Percentiles rank a stretch among this genome's conserved stretches.
Conservation (phyloP, 2,113 vertebrate genomes). For the Microcebus lehilahytsara region DNA sequence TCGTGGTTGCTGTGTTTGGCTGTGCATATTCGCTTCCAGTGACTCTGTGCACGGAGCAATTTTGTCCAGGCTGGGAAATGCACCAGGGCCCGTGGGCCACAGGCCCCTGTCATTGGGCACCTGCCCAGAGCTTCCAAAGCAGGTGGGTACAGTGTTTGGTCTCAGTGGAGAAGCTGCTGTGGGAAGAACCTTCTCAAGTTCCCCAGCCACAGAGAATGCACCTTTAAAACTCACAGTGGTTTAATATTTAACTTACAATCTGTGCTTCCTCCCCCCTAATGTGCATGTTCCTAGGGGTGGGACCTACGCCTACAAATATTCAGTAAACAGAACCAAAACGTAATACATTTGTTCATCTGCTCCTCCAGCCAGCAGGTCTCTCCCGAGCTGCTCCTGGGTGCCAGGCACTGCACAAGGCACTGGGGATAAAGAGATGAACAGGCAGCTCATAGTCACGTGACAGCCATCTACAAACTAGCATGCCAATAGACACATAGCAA, state of each 20-base stretch:
- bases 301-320: neutral
- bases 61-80: neutral
- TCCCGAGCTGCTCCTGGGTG: neutral
- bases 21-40: neutral
- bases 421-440: neutral
- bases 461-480: neutral
- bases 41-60: neutral
- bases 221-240: neutral
- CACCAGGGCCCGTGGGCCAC: neutral
- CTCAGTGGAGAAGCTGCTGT: neutral
- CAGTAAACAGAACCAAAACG: neutral
- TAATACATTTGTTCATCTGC: no score
- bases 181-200: neutral
- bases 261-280: neutral
- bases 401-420: neutral
- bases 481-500: neutral
- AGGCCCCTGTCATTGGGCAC: neutral
- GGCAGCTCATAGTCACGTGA: neutral
- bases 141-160: neutral
- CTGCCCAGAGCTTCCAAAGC: neutral
- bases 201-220: neutral
- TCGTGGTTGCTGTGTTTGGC: neutral
- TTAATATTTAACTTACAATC: neutral
- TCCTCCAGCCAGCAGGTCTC: neutral
- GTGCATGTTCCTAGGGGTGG: neutral